phyloP scores from a whole-genome alignment of 2,888 invertebrate species.

The Tenthredo mesomela region DNA sequence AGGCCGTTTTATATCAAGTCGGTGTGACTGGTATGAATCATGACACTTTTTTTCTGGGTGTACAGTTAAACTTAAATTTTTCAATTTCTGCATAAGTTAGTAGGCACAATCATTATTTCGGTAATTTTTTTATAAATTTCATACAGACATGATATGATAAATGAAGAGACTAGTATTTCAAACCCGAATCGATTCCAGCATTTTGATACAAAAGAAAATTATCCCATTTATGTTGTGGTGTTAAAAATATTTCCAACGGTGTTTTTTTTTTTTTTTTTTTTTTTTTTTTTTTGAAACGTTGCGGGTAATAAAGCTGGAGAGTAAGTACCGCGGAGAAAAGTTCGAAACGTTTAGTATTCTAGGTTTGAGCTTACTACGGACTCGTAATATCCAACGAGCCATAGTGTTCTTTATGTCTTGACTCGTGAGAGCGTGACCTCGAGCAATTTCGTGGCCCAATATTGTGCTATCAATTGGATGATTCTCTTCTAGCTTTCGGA shows the following conservation, averaged over 20 bases:
- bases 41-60: no score
- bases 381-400: slow-evolving; percentile 37
- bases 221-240: neutral
- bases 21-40: no score
- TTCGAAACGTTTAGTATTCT: slow-evolving; percentile 14
- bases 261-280: no score
- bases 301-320: neutral
- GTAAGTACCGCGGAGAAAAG: neutral
- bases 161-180: neutral
- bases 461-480: slow-evolving; percentile 2
- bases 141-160: no score
- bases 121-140: no score
- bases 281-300: neutral
- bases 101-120: no score
- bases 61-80: no score
- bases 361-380: neutral
- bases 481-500: neutral
- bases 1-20: no score
- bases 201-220: neutral
- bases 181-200: neutral
- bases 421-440: slow-evolving; percentile 23
- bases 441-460: slow-evolving; percentile 12
- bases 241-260: neutral
- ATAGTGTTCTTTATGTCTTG: slow-evolving; percentile 9
- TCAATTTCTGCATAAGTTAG: no score